A percentile compares a stretch with the other conserved stretches of the same genome.
Conservation (phyloP, 2,113 vertebrate genomes). For the Hoplias malabaricus region DNA sequence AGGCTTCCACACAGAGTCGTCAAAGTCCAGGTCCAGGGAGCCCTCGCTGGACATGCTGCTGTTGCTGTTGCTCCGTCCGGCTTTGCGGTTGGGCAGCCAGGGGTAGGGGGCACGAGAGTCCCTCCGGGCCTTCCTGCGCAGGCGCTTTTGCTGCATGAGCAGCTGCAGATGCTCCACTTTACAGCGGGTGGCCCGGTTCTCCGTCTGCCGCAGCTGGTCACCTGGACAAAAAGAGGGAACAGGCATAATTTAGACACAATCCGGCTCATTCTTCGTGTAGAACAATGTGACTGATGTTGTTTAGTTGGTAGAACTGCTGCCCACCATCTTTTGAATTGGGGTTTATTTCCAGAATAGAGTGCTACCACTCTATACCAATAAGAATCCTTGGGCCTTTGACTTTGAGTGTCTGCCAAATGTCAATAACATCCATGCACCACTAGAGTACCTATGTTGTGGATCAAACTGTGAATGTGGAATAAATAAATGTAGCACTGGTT, state of each 20-base stretch:
- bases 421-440: too few species aligned
- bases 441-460: too few species aligned
- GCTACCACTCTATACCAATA: too few species aligned
- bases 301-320: too few species aligned
- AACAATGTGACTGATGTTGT: too few species aligned
- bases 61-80: slow-evolving; percentile 89
- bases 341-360: too few species aligned
- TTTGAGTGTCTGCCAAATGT: too few species aligned
- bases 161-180: slow-evolving; percentile 96
- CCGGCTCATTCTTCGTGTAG: too few species aligned
- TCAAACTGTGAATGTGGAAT: too few species aligned
- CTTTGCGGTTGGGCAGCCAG: slow-evolving; percentile 91
- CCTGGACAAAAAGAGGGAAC: slow-evolving; percentile 65
- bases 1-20: slow-evolving; percentile 95
- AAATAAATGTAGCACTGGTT: too few species aligned
- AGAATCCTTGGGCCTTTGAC: too few species aligned
- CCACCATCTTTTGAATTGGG: too few species aligned
- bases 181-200: slow-evolving; percentile 94
- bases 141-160: slow-evolving; percentile 92
- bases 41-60: slow-evolving; percentile 82
- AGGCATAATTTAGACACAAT: neutral
- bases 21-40: slow-evolving; percentile 94
- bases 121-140: slow-evolving; percentile 90
- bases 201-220: slow-evolving; percentile 91
- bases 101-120: slow-evolving; percentile 89